Evolutionary conservation across 2,113 vertebrate species (phyloP), one percentile per base, ranked within the genome.

Genomic region (Microtus oregoni): DNA sequence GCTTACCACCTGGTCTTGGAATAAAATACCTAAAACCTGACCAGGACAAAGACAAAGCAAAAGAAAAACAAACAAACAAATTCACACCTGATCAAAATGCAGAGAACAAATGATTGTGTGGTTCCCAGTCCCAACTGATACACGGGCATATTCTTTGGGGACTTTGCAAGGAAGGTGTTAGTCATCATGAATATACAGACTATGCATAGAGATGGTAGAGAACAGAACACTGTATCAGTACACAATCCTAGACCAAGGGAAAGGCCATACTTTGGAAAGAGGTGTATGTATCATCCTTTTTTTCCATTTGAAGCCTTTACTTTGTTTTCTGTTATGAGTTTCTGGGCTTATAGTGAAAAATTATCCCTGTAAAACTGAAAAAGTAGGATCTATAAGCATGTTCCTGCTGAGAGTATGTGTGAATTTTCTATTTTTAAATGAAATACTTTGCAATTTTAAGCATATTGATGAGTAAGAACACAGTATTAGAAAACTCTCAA

Each of bases 341-440:
- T 81, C 35, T 86, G 41, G 20, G 14, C 63, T 86, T 91, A 89
- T 0, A 55, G 20, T 72, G 20, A 70, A 93, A 96, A 88, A 44
- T 0, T 30, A 14, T 73, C 28, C 13, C 11, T 41, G 14, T 77
- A 44, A 95, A 82, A 72, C 30, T 81, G 44, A 47, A 28, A 90
- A 93, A 87, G 70, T 32, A 72, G 68, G 35, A 93, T 78, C 17
- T 68, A 32, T 67, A 87, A 72, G 50, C 28, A 87, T 17, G 5
- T 17, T 17, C 89, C 4, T 55, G 0, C 28, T 70, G 20, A 6
- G 50, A 92, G 8, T 79, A 44, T 24, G 19, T 32, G 15, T 72
- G 5, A 32, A 47, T 86, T 93, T 76, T 77, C 55, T 88, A 52
- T 50, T 86, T 96, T 94, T 76, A 92, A 85, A 86, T 63, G n/a